A percentile compares a stretch with the other conserved stretches of the same genome.
Evolutionary conservation across 1,140 invertebrate species (phyloP).

Genomic region (Euura saliciscinereae): DNA sequence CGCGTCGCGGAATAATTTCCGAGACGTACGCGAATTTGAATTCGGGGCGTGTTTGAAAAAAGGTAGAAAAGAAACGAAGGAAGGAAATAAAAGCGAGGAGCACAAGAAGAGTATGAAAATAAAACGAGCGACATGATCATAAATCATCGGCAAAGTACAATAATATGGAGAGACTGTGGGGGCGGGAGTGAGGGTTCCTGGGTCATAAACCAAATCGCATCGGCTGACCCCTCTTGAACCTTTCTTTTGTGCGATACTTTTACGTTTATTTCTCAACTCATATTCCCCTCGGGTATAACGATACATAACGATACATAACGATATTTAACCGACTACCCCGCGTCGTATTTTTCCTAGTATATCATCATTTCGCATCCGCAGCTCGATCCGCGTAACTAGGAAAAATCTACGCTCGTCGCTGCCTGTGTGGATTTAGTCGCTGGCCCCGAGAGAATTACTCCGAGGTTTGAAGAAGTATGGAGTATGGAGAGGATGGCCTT

Average conservation of each 20-base stretch:
- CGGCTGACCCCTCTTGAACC: constrained; percentile 35
- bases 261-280: constrained; percentile 6
- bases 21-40: background rate
- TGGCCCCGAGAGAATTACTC: background rate
- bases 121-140: constrained; percentile 20
- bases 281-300: too few species aligned
- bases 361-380: too few species aligned
- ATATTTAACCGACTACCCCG: too few species aligned
- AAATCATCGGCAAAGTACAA: constrained; percentile 40
- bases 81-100: background rate
- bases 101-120: background rate
- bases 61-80: background rate
- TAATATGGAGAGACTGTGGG: constrained; percentile 19
- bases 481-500: constrained; percentile 38
- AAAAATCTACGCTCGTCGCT: too few species aligned
- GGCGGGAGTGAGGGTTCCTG: constrained; percentile 22
- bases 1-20: too few species aligned
- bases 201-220: constrained; percentile 43
- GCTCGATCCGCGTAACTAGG: too few species aligned
- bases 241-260: constrained; percentile 13
- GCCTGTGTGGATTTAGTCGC: too few species aligned
- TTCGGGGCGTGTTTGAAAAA: background rate
- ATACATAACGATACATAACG: too few species aligned
- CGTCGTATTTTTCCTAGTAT: too few species aligned
- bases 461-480: constrained; percentile 24